phyloP scores from a whole-genome alignment of 2,888 invertebrate species.

The Drosophila tripunctata region DNA sequence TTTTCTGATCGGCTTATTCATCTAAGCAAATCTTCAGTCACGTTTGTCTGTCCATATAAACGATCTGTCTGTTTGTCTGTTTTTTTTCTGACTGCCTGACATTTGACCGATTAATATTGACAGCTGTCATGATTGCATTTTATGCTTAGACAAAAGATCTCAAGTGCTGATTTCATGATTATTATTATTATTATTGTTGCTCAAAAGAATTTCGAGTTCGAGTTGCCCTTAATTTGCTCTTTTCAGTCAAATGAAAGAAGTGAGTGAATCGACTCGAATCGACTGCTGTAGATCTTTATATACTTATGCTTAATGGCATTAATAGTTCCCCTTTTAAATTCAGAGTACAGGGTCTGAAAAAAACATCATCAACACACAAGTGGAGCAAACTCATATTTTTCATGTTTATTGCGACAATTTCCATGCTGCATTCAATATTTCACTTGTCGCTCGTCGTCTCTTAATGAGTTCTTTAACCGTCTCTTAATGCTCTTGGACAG shows the following conservation, averaged over 20 bases:
- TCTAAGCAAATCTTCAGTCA: conserved; percentile 50
- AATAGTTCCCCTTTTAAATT: too few relatives aligned
- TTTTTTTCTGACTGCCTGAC: conserved; percentile 36
- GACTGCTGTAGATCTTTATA: neutral
- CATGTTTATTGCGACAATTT: conserved; percentile 55
- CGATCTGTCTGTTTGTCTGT: conserved; percentile 9
- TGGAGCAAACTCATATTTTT: conserved; percentile 16
- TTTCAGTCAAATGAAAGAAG: conserved; percentile 36
- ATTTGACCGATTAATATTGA: conserved; percentile 74
- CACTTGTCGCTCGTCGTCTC: conserved; percentile 41
- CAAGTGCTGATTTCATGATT: conserved; percentile 37
- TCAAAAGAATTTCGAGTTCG: conserved; percentile 30
- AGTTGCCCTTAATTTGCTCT: conserved; percentile 42
- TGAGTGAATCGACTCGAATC: neutral
- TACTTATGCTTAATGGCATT: conserved; percentile 9
- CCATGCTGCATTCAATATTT: conserved; percentile 55
- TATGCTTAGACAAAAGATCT: conserved; percentile 50
- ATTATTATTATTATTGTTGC: too few relatives aligned
- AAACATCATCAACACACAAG: conserved; percentile 3
- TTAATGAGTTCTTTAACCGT: conserved; percentile 37
- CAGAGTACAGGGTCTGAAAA: neutral
- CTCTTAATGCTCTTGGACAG: conserved; percentile 50
- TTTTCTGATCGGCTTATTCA: conserved; percentile 59
- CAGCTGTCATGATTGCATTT: conserved; percentile 75
- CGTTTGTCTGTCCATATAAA: conserved; percentile 33